Conservation (phyloP, 1,140 invertebrate species). For the Cephus cinctus region DNA sequence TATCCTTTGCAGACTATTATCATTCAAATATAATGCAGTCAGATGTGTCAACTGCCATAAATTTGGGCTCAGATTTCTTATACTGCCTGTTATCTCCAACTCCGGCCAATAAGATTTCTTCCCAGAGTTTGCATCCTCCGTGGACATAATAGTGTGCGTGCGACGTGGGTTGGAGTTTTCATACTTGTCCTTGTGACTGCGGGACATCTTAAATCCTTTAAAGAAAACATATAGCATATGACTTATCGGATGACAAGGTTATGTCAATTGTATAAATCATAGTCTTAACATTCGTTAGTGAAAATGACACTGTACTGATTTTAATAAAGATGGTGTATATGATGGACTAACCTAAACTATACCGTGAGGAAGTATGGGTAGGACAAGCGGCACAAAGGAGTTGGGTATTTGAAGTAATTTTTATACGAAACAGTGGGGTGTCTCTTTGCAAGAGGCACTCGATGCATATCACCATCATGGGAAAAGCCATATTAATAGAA, state of each 20-base stretch:
- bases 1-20: constrained; percentile 86
- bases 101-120: constrained; percentile 87
- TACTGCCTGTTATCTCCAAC: constrained; percentile 75
- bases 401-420: not conserved
- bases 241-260: too few relatives aligned
- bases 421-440: constrained; percentile 6
- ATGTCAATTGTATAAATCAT: too few relatives aligned
- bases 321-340: too few relatives aligned
- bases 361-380: constrained; percentile 6
- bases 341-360: constrained; percentile 20
- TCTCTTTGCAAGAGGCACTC: constrained; percentile 4
- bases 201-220: constrained; percentile 64
- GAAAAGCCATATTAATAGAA: constrained; percentile 10
- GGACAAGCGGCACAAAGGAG: constrained; percentile 11
- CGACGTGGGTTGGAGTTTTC: constrained; percentile 71
- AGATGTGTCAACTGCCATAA: constrained; percentile 89
- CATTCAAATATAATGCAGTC: constrained; percentile 91
- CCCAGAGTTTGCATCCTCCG: constrained; percentile 86
- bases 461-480: constrained; percentile 8
- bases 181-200: constrained; percentile 69
- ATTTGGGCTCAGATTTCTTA: constrained; percentile 87
- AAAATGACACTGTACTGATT: too few relatives aligned
- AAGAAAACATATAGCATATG: constrained; percentile 10
- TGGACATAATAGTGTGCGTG: constrained; percentile 87
- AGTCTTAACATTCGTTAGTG: too few relatives aligned